Conservation (phyloP, 2,888 invertebrate species). For the Plemyria rubiginata region DNA sequence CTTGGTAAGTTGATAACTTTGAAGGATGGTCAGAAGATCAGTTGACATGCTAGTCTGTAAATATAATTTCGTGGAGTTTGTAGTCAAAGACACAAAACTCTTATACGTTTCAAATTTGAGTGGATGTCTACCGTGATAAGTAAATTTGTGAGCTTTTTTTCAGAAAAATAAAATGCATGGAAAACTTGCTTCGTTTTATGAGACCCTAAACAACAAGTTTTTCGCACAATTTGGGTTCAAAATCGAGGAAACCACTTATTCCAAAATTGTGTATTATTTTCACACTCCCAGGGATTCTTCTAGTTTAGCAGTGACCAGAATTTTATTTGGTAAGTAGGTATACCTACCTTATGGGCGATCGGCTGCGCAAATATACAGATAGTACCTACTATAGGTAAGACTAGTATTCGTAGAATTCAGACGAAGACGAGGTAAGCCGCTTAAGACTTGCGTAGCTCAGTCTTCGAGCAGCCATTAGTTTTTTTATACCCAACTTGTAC, state of each 20-base stretch:
- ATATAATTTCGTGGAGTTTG: background rate
- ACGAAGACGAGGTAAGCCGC: too few relatives aligned
- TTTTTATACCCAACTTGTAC: too few relatives aligned
- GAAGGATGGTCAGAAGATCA: background rate
- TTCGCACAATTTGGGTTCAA: conserved; percentile 66
- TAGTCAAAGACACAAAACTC: background rate
- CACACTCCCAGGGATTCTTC: conserved; percentile 89
- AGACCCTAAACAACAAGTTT: conserved; percentile 52
- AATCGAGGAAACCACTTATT: conserved; percentile 59
- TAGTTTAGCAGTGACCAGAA: conserved; percentile 90
- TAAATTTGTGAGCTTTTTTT: background rate
- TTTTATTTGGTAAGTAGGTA: conserved; percentile 91
- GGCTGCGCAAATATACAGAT: too few relatives aligned
- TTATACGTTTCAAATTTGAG: background rate
- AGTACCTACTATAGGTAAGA: too few relatives aligned
- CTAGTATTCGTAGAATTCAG: too few relatives aligned
- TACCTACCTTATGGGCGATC: background rate
- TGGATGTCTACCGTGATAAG: too few relatives aligned
- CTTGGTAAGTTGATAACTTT: background rate
- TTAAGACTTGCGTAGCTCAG: too few relatives aligned
- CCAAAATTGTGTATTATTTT: conserved; percentile 82
- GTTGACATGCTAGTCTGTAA: background rate
- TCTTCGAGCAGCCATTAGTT: too few relatives aligned
- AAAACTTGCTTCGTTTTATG: conserved; percentile 37
- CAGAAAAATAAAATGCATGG: conserved; percentile 41